These are phyloP conservation scores for Linnaemya tessellans DNA, from an alignment of 2,888 invertebrate genomes.

Conservation along the genomic window DNA sequence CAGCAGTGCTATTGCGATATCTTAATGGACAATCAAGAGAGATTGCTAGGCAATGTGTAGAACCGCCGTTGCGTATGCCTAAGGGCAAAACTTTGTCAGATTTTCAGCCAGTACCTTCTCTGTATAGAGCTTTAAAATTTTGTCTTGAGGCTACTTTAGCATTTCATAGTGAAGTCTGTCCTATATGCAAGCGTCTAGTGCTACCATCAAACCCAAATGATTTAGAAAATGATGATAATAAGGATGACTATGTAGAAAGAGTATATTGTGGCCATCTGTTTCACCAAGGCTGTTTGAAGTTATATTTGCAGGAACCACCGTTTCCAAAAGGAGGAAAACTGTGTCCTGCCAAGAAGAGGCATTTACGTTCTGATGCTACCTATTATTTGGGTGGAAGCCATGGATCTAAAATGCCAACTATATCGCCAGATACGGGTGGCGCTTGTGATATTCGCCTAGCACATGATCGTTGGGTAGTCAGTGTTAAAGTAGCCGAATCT, in stretches of 20 bases:
- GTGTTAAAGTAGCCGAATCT: slow-evolving; percentile 88
- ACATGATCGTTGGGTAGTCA: slow-evolving; percentile 89
- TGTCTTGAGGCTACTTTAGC: slow-evolving; percentile 86
- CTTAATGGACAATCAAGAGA: slow-evolving; percentile 88
- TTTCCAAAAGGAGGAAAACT: slow-evolving; percentile 89
- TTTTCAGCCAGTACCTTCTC: slow-evolving; percentile 87
- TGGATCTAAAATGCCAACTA: slow-evolving; percentile 58
- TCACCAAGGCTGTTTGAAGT: slow-evolving; percentile 87
- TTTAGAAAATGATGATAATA: slow-evolving; percentile 85
- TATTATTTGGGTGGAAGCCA: slow-evolving; percentile 77
- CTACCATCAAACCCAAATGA: slow-evolving; percentile 85
- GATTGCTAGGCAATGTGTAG: slow-evolving; percentile 87
- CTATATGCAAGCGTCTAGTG: slow-evolving; percentile 86
- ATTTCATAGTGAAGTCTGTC: slow-evolving; percentile 87
- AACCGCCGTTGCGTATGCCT: slow-evolving; percentile 86
- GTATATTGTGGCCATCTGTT: slow-evolving; percentile 90
- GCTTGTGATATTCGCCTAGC: slow-evolving; percentile 87
- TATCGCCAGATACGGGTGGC: slow-evolving; percentile 70
- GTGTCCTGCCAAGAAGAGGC: slow-evolving; percentile 84
- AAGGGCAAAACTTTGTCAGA: slow-evolving; percentile 83
- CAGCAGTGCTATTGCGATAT: slow-evolving; percentile 85
- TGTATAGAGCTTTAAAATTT: slow-evolving; percentile 86
- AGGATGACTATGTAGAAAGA: slow-evolving; percentile 86
- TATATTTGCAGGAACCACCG: slow-evolving; percentile 88
- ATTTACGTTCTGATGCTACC: slow-evolving; percentile 81